Percentiles rank a stretch among this genome's conserved stretches.
These are phyloP conservation scores for Sceloporus tristichus DNA, from an alignment of 2,113 vertebrate species.

Conservation along the genomic window DNA sequence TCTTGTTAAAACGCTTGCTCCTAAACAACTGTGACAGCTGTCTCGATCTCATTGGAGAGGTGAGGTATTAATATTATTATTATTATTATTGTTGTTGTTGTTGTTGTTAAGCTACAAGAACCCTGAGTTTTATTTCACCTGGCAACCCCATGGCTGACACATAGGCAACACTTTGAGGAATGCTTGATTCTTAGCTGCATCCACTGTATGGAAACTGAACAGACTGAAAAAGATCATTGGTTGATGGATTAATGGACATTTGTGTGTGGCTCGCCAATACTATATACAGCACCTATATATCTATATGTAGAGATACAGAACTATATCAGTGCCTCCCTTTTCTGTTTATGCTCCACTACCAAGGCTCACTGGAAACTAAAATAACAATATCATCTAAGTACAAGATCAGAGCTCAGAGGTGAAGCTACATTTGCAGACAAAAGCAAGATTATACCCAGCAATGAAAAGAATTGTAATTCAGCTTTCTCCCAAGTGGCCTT, in stretches of 20 bases:
- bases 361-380: not conserved
- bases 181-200: not conserved
- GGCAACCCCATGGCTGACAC: not conserved
- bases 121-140: too few relatives aligned
- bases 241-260: too few relatives aligned
- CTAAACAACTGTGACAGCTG: too few relatives aligned
- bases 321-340: not conserved
- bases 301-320: too few relatives aligned
- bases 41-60: too few relatives aligned
- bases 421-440: not conserved
- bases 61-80: too few relatives aligned
- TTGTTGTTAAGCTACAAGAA: too few relatives aligned
- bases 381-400: not conserved
- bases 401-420: too few relatives aligned
- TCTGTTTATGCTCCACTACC: not conserved
- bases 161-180: not conserved
- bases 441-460: not conserved
- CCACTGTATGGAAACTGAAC: not conserved
- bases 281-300: too few relatives aligned
- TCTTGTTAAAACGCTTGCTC: too few relatives aligned
- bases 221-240: not conserved
- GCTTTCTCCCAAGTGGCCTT: not conserved
- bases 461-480: not conserved
- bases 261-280: too few relatives aligned
- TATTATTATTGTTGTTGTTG: too few relatives aligned